A percentile compares a stretch with the other conserved stretches of the same genome.
Evolutionary conservation across 2,888 invertebrate genomes (phyloP).

Genomic region (Onthophagus sagittarius): DNA sequence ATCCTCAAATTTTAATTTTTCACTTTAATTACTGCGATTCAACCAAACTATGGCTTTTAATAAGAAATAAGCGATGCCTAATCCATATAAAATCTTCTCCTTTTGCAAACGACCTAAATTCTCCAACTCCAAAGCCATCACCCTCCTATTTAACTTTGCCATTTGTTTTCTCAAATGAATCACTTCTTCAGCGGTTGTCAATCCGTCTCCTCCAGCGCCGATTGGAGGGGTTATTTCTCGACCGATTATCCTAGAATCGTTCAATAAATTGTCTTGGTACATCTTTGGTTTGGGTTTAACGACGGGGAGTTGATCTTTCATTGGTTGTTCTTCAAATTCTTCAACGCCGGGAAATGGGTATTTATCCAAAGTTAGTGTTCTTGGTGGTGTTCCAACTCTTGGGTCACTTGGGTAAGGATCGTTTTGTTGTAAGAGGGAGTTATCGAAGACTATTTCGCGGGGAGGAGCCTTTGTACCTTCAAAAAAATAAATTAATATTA

Average conservation of each 20-base stretch:
- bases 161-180: slow-evolving; percentile 80
- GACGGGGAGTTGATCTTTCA: slow-evolving; percentile 36
- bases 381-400: slow-evolving; percentile 84
- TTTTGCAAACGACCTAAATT: slow-evolving; percentile 78
- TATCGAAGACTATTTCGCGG: slow-evolving; percentile 80
- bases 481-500: slow-evolving; percentile 28
- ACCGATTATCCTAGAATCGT: slow-evolving; percentile 31
- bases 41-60: slow-evolving; percentile 84
- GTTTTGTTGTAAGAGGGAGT: slow-evolving; percentile 69
- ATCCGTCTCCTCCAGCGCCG: slow-evolving; percentile 55
- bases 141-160: slow-evolving; percentile 80
- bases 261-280: slow-evolving; percentile 37
- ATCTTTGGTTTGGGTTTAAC: slow-evolving; percentile 36
- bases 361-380: slow-evolving; percentile 80
- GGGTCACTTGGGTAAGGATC: slow-evolving; percentile 66
- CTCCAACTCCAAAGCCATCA: slow-evolving; percentile 83
- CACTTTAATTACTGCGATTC: slow-evolving; percentile 48
- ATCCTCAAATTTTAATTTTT: not conserved
- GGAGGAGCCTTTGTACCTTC: slow-evolving; percentile 81
- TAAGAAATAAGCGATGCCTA: slow-evolving; percentile 81
- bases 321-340: slow-evolving; percentile 53
- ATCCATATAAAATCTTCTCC: slow-evolving; percentile 79
- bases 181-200: slow-evolving; percentile 73
- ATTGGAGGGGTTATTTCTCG: slow-evolving; percentile 40
- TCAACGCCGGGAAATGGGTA: slow-evolving; percentile 72